phyloP scores from a whole-genome alignment of 2,888 invertebrate genomes.

The Nemoura dubitans region DNA sequence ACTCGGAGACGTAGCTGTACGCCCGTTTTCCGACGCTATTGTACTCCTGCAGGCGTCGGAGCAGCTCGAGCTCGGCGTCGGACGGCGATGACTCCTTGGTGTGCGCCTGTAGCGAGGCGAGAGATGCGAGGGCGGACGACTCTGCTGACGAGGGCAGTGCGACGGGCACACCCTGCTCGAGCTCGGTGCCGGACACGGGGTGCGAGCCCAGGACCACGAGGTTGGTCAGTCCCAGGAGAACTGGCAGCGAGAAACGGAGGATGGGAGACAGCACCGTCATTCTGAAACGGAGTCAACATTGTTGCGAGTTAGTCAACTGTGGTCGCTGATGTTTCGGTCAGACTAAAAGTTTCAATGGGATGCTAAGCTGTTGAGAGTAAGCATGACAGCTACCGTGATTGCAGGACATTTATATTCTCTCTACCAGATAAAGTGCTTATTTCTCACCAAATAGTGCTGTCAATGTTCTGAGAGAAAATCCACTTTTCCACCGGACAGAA shows the following conservation, averaged over 20 bases:
- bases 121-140: not conserved
- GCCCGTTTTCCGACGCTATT: constrained; percentile 59
- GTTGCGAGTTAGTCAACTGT: not conserved
- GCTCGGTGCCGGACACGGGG: not conserved
- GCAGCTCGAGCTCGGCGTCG: constrained; percentile 46
- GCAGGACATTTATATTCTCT: too few species aligned
- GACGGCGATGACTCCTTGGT: constrained; percentile 56
- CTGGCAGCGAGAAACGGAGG: not conserved
- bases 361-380: too few species aligned
- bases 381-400: too few species aligned
- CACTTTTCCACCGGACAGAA: too few species aligned
- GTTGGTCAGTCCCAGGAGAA: constrained; percentile 7
- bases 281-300: not conserved
- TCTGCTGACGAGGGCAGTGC: constrained; percentile 24
- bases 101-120: constrained; percentile 52
- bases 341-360: too few species aligned
- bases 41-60: constrained; percentile 47
- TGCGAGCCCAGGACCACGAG: not conserved
- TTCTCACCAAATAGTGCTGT: too few species aligned
- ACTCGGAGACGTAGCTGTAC: constrained; percentile 72
- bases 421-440: too few species aligned
- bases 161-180: constrained; percentile 18
- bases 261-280: constrained; percentile 17
- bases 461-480: too few species aligned
- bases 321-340: not conserved